These are phyloP conservation scores for Drosophila pegasa DNA, from an alignment of 2,888 invertebrate genomes.

Conservation along the genomic window DNA sequence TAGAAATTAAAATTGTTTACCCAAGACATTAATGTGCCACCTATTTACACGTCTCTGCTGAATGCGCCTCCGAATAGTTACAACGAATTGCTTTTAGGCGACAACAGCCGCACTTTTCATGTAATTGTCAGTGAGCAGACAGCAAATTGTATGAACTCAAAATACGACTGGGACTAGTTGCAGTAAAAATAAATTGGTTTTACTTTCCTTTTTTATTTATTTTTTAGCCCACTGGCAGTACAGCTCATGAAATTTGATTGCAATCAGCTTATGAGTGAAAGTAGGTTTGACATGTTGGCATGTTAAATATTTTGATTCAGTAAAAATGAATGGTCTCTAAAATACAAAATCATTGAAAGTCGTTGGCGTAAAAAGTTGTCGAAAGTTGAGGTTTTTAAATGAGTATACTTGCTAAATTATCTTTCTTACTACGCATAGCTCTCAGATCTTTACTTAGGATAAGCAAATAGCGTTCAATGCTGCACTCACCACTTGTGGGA, in stretches of 20 bases:
- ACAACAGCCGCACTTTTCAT: slow-evolving; percentile 52
- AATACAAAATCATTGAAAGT: background rate
- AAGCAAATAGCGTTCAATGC: no score
- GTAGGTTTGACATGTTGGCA: slow-evolving; percentile 1
- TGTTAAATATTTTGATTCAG: background rate
- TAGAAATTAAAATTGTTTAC: slow-evolving; percentile 77
- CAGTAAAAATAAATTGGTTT: slow-evolving; percentile 5
- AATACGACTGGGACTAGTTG: background rate
- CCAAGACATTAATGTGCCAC: slow-evolving; percentile 71
- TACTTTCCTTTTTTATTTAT: background rate
- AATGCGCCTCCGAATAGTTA: slow-evolving; percentile 50
- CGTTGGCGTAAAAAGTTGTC: background rate
- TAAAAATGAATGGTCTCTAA: background rate
- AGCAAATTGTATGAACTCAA: slow-evolving; percentile 11
- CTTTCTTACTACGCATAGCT: no score
- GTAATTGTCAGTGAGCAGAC: slow-evolving; percentile 18
- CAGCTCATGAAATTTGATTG: background rate
- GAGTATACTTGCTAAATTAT: no score
- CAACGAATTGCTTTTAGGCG: slow-evolving; percentile 75
- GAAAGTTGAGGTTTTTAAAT: no score
- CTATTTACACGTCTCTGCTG: slow-evolving; percentile 37
- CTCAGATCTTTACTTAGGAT: no score
- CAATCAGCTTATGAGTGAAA: background rate
- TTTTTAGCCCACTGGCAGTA: background rate
- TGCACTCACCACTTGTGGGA: no score